Evolutionary conservation across 1,140 invertebrate species (phyloP), one percentile per base, ranked within the genome.

Genomic region (Arion vulgaris): DNA sequence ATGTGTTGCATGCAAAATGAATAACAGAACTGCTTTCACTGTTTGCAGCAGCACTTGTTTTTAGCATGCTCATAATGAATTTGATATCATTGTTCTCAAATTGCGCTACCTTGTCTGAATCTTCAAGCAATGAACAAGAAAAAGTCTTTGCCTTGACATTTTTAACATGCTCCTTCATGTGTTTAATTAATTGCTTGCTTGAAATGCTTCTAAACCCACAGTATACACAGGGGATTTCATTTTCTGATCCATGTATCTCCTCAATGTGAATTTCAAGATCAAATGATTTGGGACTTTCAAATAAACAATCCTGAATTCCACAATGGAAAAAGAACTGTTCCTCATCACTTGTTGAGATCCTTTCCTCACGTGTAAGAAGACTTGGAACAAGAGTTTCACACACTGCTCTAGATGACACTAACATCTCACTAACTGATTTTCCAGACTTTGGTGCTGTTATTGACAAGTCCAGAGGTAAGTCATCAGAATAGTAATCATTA

Each of bases 41-140:
- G 28, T 75, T 45, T 75, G 38, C 41, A 49, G 32, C 34, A 13
- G 34, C 5, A 23, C n/a, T 45, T 49, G 38, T 49, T 26, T 75
- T 36, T 19, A 75, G 36, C 15, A n/a, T 51, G 1, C 11, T 49
- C 7, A 51, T 51, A 34, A 75, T 51, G 28, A 45, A 34, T 34
- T 75, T 53, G 1, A 75, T 34, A 51, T 75, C 73, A 45, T 75
- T 45, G 19, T 34, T 28, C 15, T 45, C 73, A 75, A 49, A 49
- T 15, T n/a, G 32, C 9, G 26, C 26, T 1, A 75, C 17, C 7
- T 23, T 34, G 1, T 34, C 38, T 34, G 39, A 49, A 49, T 75
- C 53, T 34, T 75, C 73, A 26, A 75, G 39, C 39, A 75, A n/a
- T 49, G 73, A 75, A 11, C 73, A 45, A 75, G 73, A 45, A 32